Percentiles rank a stretch among this genome's conserved stretches.
Evolutionary conservation across 2,888 invertebrate species (phyloP).

Genomic region (Metellina segmentata): DNA sequence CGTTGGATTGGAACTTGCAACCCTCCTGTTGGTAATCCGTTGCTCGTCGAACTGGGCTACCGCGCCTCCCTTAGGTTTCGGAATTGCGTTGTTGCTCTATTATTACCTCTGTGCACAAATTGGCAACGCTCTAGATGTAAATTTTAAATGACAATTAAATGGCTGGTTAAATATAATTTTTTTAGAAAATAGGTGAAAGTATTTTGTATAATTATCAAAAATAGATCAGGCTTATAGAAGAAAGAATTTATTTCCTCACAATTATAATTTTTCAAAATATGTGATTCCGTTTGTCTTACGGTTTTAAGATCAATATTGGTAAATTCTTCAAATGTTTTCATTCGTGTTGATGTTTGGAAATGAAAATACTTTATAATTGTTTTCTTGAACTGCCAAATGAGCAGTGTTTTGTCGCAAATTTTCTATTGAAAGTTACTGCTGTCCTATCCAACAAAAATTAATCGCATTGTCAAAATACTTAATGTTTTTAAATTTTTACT

Average conservation of each 20-base stretch:
- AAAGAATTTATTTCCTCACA: neutral
- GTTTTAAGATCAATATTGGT: neutral
- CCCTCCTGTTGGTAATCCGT: no score
- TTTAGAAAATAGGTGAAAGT: neutral
- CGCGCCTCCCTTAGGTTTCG: no score
- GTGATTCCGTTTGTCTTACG: neutral
- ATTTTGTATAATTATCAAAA: neutral
- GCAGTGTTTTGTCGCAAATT: no score
- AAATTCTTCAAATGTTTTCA: neutral
- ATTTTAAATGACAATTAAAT: slow-evolving; percentile 54
- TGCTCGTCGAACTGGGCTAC: no score
- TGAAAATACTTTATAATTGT: no score
- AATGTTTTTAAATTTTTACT: no score
- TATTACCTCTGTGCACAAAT: neutral
- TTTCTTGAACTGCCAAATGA: no score
- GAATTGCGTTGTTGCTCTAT: neutral
- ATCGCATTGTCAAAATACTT: no score
- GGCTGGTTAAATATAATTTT: slow-evolving; percentile 43
- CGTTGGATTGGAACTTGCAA: no score
- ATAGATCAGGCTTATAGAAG: neutral
- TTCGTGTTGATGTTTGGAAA: neutral
- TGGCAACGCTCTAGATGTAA: slow-evolving; percentile 35
- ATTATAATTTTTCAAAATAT: neutral
- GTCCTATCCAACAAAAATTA: no score
- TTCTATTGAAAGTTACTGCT: no score